Evolutionary conservation across 2,113 vertebrate species (phyloP).

Genomic region (Hepsetus odoe): DNA sequence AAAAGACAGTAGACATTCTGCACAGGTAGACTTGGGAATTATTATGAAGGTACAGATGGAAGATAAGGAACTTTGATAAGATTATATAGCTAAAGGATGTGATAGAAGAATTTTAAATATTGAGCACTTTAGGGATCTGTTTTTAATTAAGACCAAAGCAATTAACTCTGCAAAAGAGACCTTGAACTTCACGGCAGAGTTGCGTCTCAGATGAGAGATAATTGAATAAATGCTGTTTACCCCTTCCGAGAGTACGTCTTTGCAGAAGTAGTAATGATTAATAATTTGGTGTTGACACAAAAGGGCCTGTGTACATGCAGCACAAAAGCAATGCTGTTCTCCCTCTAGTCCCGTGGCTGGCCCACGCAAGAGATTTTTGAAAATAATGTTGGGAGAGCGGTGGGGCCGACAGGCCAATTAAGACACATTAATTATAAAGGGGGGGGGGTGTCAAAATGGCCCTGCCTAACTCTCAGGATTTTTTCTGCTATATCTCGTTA

Average conservation of each 20-base stretch:
- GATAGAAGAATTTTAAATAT: conserved; percentile 15
- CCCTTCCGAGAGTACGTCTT: conserved; percentile 41
- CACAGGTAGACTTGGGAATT: background rate
- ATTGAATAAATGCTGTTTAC: conserved; percentile 51
- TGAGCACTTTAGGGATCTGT: conserved; percentile 28
- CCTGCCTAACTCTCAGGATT: conserved; percentile 29
- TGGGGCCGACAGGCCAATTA: conserved; percentile 73
- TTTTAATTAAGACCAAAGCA: conserved; percentile 44
- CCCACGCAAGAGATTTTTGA: conserved; percentile 57
- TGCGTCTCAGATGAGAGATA: conserved; percentile 46
- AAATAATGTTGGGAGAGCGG: conserved; percentile 68
- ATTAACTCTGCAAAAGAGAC: conserved; percentile 44
- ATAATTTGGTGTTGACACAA: conserved; percentile 65
- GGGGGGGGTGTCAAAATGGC: conserved; percentile 25
- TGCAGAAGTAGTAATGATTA: conserved; percentile 64
- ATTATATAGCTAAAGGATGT: background rate
- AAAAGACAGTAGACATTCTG: background rate
- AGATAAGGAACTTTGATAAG: background rate
- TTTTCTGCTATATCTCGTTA: conserved; percentile 65
- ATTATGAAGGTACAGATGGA: background rate
- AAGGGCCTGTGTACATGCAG: conserved; percentile 59
- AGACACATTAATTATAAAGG: conserved; percentile 73
- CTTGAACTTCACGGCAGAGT: conserved; percentile 32
- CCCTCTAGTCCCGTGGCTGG: conserved; percentile 48
- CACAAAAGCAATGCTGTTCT: conserved; percentile 64